These are phyloP conservation scores for Babylonia areolata DNA, from an alignment of 1,140 invertebrate genomes.

Conservation along the genomic window DNA sequence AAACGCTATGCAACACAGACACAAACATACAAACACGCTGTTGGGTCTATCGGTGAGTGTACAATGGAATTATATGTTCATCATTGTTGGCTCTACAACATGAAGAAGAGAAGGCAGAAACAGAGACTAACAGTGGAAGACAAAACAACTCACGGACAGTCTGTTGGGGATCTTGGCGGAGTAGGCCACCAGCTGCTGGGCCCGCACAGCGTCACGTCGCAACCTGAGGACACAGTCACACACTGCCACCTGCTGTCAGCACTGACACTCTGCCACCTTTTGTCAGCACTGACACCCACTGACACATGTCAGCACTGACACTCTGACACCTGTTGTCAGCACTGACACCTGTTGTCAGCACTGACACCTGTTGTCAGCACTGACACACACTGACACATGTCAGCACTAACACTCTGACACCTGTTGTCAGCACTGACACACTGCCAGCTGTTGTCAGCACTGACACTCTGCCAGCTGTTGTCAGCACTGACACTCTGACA, in stretches of 20 bases:
- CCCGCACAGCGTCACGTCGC: not conserved
- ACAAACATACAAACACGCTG: too few species aligned
- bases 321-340: too few species aligned
- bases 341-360: too few species aligned
- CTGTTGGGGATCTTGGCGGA: slow-evolving; percentile 37
- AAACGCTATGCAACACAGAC: too few species aligned
- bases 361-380: too few species aligned
- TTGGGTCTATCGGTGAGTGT: too few species aligned
- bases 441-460: not conserved
- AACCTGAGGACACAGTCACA: too few species aligned
- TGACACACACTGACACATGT: not conserved
- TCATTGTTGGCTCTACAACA: too few species aligned
- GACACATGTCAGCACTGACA: not conserved
- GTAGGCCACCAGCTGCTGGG: slow-evolving; percentile 26
- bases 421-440: too few species aligned
- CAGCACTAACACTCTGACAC: not conserved
- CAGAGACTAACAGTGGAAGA: too few species aligned
- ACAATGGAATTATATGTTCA: too few species aligned
- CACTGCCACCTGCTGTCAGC: not conserved
- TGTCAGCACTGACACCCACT: not conserved
- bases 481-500: not conserved
- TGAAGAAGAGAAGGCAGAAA: too few species aligned
- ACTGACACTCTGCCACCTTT: not conserved
- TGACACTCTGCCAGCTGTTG: not conserved
- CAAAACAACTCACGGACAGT: not conserved